phyloP scores from a whole-genome alignment of 2,113 vertebrate species.

The Bucco capensis region DNA sequence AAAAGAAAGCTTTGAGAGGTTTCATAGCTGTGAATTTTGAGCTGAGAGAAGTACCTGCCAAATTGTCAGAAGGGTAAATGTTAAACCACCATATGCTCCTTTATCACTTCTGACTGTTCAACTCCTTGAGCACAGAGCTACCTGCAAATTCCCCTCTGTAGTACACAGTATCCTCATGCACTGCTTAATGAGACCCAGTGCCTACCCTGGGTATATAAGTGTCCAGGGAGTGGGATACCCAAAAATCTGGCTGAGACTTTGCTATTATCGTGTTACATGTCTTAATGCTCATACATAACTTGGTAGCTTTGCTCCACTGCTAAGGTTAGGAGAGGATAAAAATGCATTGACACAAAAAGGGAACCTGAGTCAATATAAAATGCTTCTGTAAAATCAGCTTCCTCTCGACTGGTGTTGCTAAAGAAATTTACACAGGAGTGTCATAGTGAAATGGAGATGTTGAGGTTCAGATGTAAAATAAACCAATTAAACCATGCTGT shows the following conservation, averaged over 20 bases:
- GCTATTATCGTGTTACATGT: background rate
- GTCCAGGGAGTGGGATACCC: background rate
- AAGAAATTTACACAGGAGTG: background rate
- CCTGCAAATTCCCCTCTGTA: background rate
- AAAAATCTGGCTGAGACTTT: background rate
- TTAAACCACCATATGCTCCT: background rate
- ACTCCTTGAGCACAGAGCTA: background rate
- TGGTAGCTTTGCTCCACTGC: constrained; percentile 10
- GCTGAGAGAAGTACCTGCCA: background rate
- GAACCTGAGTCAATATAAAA: background rate
- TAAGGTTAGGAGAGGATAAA: constrained; percentile 20
- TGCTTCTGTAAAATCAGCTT: background rate
- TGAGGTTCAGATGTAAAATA: constrained; percentile 21
- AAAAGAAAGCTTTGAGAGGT: background rate
- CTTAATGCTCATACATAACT: background rate
- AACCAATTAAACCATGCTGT: background rate
- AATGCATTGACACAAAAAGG: background rate
- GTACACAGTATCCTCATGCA: background rate
- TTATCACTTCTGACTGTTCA: background rate
- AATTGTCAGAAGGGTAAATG: background rate
- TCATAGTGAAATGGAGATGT: background rate
- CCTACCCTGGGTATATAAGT: background rate
- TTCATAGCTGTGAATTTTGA: background rate
- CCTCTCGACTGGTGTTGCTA: background rate
- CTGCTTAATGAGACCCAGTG: background rate